Conservation (phyloP, 2,888 invertebrate genomes). For the Fissipunctia ypsillon region DNA sequence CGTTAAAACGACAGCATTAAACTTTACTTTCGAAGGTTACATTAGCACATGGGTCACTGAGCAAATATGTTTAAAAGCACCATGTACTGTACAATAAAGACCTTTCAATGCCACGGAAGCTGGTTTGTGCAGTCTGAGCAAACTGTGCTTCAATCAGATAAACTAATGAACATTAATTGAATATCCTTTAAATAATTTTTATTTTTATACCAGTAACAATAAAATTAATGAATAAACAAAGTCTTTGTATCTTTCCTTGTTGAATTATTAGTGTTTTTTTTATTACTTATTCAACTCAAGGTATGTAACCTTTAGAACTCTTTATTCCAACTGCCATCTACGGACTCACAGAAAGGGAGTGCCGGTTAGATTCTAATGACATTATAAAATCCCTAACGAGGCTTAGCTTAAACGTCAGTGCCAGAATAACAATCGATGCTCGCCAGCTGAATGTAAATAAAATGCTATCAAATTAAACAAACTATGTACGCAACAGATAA, state of each 20-base stretch:
- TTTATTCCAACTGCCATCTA: constrained; percentile 33
- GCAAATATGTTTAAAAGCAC: constrained; percentile 28
- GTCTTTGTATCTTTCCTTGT: constrained; percentile 23
- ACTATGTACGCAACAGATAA: neutral
- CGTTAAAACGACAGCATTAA: constrained; percentile 49
- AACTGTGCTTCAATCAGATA: constrained; percentile 20
- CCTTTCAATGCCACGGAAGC: constrained; percentile 44
- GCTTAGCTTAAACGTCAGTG: constrained; percentile 33
- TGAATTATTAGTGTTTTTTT: constrained; percentile 32
- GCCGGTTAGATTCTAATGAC: constrained; percentile 25
- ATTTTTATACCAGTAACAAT: neutral
- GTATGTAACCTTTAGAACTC: constrained; percentile 52
- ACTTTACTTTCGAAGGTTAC: constrained; percentile 64
- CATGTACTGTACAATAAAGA: constrained; percentile 5
- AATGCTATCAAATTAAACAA: neutral
- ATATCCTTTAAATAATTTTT: constrained; percentile 3
- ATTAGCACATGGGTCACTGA: constrained; percentile 73
- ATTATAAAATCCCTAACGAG: constrained; percentile 49
- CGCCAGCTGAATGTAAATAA: constrained; percentile 6
- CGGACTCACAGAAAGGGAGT: constrained; percentile 36
- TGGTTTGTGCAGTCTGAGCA: constrained; percentile 2
- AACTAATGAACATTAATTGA: neutral
- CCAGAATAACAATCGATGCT: constrained; percentile 1
- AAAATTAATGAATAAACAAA: constrained; percentile 7
- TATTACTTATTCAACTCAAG: constrained; percentile 32